Evolutionary conservation across 2,113 vertebrate species (phyloP).

Genomic region (Bambusicola thoracicus): DNA sequence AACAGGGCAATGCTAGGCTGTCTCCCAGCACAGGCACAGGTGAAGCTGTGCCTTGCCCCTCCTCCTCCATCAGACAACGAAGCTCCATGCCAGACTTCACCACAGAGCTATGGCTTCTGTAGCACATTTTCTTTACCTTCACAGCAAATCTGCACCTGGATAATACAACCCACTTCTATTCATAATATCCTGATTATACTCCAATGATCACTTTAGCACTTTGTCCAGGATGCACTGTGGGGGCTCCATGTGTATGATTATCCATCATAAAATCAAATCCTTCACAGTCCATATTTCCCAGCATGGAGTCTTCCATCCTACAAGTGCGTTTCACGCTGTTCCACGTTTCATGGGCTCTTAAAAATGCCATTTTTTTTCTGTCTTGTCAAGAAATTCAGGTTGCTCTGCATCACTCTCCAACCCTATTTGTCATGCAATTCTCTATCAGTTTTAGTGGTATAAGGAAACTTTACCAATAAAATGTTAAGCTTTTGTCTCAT

Average conservation of each 20-base stretch:
- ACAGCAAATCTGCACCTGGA: background rate
- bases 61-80: background rate
- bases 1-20: accelerated
- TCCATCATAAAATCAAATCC: constrained; percentile 46
- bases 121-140: background rate
- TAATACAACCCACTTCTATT: constrained; percentile 18
- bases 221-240: accelerated
- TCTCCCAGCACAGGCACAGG: background rate
- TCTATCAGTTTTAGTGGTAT: background rate
- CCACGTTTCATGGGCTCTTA: background rate
- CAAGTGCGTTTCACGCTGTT: background rate
- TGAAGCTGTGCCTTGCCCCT: background rate
- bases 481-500: background rate
- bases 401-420: background rate
- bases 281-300: constrained; percentile 24
- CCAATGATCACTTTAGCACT: constrained; percentile 43
- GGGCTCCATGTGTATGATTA: constrained; percentile 41
- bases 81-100: background rate
- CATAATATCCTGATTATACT: constrained; percentile 14
- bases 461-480: background rate
- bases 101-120: accelerated
- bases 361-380: background rate
- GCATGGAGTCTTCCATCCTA: constrained; percentile 14
- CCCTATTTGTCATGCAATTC: background rate
- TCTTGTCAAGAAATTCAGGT: background rate